Conservation (phyloP, 1,140 invertebrate species). For the Tigriopus japonicus region DNA sequence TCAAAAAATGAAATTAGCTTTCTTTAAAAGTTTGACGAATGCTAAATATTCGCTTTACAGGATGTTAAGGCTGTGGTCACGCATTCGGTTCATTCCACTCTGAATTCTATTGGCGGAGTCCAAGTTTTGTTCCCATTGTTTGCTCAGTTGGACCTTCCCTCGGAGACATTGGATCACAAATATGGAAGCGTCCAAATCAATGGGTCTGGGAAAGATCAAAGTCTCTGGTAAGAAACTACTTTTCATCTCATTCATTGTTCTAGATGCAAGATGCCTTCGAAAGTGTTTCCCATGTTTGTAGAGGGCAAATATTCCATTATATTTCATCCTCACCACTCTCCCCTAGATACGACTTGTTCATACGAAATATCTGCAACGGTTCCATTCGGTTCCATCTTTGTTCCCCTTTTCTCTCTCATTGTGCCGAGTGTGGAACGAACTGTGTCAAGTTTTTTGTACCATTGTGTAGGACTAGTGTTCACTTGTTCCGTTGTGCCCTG, state of each 20-base stretch:
- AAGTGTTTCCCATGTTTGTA: no score
- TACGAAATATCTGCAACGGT: neutral
- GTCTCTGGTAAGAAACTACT: conserved; percentile 23
- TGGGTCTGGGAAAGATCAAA: conserved; percentile 3
- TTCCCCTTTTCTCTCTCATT: neutral
- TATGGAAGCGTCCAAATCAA: conserved; percentile 22
- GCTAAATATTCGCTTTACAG: conserved; percentile 32
- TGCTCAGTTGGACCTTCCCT: conserved; percentile 80
- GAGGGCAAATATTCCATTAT: no score
- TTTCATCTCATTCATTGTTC: no score
- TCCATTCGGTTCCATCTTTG: neutral
- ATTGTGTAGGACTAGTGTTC: no score
- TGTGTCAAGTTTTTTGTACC: no score
- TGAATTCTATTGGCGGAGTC: conserved; percentile 97
- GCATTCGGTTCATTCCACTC: conserved; percentile 92
- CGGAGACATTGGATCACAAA: conserved; percentile 28
- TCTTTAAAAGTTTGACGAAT: conserved; percentile 7
- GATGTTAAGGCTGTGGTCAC: conserved; percentile 97
- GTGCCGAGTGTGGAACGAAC: no score
- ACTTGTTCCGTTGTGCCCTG: no score
- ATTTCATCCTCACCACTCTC: neutral
- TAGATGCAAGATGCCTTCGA: no score
- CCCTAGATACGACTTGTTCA: neutral
- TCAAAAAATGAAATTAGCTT: no score
- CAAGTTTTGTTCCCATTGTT: conserved; percentile 96